Conservation (phyloP, 2,113 vertebrate genomes). For the Falco punctatus region DNA sequence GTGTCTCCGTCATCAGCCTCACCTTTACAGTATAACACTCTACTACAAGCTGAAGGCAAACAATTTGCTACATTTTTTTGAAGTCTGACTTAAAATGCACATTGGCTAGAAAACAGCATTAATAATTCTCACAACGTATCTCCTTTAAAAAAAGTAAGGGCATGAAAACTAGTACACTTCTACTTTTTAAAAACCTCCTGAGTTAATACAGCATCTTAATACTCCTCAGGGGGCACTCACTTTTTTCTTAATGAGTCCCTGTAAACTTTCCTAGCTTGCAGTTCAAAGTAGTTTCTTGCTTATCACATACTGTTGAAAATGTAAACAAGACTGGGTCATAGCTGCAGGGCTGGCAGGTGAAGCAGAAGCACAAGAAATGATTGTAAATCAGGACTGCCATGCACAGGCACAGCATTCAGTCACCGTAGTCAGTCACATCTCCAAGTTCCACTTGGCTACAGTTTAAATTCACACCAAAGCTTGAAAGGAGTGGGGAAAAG, state of each 20-base stretch:
- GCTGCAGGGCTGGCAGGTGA: not conserved
- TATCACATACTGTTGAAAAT: not conserved
- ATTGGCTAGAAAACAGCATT: not conserved
- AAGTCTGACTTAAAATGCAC: constrained; percentile 2
- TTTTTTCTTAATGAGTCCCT: not conserved
- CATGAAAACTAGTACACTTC: not conserved
- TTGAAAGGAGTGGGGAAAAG: not conserved
- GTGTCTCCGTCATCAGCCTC: not conserved
- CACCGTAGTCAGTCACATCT: not conserved
- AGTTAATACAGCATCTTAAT: not conserved
- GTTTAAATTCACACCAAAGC: not conserved
- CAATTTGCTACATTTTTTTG: not conserved
- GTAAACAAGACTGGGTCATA: not conserved
- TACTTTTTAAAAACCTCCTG: not conserved
- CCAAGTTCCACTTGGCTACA: not conserved
- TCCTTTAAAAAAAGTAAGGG: not conserved
- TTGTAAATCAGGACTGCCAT: not conserved
- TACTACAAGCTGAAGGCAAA: constrained; percentile 22
- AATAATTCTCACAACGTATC: not conserved
- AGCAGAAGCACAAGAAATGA: not conserved
- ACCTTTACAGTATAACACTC: not conserved
- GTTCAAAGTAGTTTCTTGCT: not conserved
- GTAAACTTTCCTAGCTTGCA: not conserved
- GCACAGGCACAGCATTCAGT: not conserved
- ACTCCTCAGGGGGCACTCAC: not conserved